phyloP scores from a whole-genome alignment of 2,113 vertebrate genomes.

The Platichthys flesus region DNA sequence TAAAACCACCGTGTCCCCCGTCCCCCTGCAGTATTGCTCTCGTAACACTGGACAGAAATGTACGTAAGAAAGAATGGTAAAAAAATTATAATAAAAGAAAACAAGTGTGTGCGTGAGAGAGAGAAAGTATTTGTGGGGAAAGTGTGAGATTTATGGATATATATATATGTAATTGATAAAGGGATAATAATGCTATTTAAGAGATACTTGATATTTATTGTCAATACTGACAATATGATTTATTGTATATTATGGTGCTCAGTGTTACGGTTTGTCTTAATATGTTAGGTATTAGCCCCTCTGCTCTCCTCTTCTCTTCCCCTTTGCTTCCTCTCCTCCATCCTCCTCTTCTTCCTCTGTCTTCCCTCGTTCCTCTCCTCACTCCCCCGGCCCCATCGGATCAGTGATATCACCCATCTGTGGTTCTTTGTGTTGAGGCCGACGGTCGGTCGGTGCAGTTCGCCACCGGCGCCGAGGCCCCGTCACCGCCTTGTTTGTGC shows the following conservation, averaged over 20 bases:
- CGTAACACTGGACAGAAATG: slow-evolving; percentile 49
- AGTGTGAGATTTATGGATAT: slow-evolving; percentile 49
- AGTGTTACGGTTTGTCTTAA: slow-evolving; percentile 68
- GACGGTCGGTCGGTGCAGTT: slow-evolving; percentile 13
- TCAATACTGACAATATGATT: slow-evolving; percentile 60
- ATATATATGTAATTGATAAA: slow-evolving; percentile 42
- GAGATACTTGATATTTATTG: slow-evolving; percentile 68
- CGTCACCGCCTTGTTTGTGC: slow-evolving; percentile 67
- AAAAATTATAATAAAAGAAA: background rate
- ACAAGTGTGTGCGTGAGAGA: background rate
- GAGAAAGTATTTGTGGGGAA: slow-evolving; percentile 20
- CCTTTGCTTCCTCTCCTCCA: slow-evolving; percentile 14
- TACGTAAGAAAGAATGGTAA: slow-evolving; percentile 19
- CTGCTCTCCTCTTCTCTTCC: slow-evolving; percentile 14
- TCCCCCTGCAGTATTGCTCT: slow-evolving; percentile 60
- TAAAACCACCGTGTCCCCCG: slow-evolving; percentile 42
- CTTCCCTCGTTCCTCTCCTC: slow-evolving; percentile 12
- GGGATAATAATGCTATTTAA: slow-evolving; percentile 58
- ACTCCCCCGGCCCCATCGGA: background rate
- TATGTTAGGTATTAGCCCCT: slow-evolving; percentile 67
- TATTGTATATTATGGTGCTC: slow-evolving; percentile 73
- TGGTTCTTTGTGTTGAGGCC: slow-evolving; percentile 60
- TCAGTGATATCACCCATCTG: slow-evolving; percentile 41
- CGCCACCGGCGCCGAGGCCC: background rate
- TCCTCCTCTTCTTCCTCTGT: background rate